phyloP scores from a whole-genome alignment of 1,140 invertebrate species.

The Drosophila miranda region DNA sequence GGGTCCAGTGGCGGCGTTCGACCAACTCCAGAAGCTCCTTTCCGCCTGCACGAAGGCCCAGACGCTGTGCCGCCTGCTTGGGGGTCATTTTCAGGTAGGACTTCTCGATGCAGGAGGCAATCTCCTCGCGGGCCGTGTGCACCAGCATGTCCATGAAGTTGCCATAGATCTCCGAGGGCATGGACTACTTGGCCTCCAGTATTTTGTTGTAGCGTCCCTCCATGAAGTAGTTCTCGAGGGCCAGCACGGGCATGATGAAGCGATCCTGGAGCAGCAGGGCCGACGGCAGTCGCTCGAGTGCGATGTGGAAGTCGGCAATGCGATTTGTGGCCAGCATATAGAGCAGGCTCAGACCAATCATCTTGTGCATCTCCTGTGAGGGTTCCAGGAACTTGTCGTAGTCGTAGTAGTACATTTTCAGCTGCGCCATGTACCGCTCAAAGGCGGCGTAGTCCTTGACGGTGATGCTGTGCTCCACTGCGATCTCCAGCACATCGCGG shows the following conservation, averaged over 20 bases:
- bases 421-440: conserved; percentile 97
- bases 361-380: conserved; percentile 96
- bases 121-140: conserved; percentile 98
- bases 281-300: conserved; percentile 95
- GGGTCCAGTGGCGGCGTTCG: conserved; percentile 90
- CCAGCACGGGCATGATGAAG: conserved; percentile 97
- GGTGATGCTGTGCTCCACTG: conserved; percentile 96
- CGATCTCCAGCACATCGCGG: conserved; percentile 96
- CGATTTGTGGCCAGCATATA: conserved; percentile 98
- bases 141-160: conserved; percentile 98
- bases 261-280: conserved; percentile 95
- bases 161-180: conserved; percentile 96
- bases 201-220: conserved; percentile 99
- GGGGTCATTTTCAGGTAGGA: conserved; percentile 95
- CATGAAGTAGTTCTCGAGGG: conserved; percentile 99
- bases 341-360: conserved; percentile 96
- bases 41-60: conserved; percentile 90
- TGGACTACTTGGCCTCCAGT: conserved; percentile 88
- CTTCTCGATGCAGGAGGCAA: conserved; percentile 97
- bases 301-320: conserved; percentile 99
- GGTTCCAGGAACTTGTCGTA: conserved; percentile 93
- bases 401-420: conserved; percentile 99
- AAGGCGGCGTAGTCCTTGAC: conserved; percentile 96
- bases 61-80: conserved; percentile 92
- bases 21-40: conserved; percentile 90